Conservation (phyloP, 2,888 invertebrate species). For the Hylaea fasciaria region DNA sequence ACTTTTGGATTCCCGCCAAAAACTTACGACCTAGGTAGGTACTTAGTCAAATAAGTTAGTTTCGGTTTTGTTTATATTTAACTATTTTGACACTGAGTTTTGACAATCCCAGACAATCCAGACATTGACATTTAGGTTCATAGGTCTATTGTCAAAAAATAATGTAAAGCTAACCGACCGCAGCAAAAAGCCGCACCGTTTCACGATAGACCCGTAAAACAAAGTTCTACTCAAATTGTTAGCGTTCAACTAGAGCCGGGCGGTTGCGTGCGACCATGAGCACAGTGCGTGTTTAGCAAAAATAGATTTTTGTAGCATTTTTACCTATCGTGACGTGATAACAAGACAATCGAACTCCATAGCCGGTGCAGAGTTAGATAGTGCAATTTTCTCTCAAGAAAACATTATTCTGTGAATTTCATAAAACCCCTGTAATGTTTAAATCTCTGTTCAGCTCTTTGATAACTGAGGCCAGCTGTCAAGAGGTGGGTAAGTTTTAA, state of each 20-base stretch:
- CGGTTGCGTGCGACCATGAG: conserved; percentile 68
- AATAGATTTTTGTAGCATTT: conserved; percentile 78
- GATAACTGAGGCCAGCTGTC: conserved; percentile 88
- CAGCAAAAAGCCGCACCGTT: conserved; percentile 4
- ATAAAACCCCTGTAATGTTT: conserved; percentile 86
- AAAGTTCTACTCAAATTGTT: conserved; percentile 45
- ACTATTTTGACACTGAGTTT: too few species aligned
- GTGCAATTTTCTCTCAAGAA: conserved; percentile 46
- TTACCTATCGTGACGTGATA: conserved; percentile 77
- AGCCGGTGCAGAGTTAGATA: conserved; percentile 59
- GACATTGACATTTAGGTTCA: too few species aligned
- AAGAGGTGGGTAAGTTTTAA: conserved; percentile 90
- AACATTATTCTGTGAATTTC: conserved; percentile 58
- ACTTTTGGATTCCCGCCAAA: too few species aligned
- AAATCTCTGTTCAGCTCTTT: conserved; percentile 86
- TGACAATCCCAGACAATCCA: too few species aligned
- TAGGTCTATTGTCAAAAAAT: neutral
- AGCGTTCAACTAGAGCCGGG: conserved; percentile 58
- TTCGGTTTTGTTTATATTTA: too few species aligned
- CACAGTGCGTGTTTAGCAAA: conserved; percentile 74
- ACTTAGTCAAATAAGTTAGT: too few species aligned
- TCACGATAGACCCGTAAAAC: conserved; percentile 32
- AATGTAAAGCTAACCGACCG: neutral
- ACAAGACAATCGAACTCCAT: conserved; percentile 71
- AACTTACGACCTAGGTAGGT: too few species aligned